These are phyloP conservation scores for Nycticryphes semicollaris DNA, from an alignment of 2,113 vertebrate species.

Conservation along the genomic window DNA sequence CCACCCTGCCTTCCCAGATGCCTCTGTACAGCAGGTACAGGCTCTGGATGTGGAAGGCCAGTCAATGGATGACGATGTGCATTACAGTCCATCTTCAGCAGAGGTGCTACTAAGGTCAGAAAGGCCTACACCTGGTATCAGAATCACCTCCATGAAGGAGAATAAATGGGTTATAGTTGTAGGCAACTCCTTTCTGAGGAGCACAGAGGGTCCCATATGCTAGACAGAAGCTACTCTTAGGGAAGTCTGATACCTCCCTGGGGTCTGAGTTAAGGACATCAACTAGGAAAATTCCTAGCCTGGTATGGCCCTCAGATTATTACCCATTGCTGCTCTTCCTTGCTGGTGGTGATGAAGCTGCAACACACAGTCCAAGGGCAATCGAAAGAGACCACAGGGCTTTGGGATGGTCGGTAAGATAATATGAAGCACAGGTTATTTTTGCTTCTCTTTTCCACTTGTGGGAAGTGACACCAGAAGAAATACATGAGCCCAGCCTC, in stretches of 20 bases:
- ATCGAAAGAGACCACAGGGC: background rate
- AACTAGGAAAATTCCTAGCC: background rate
- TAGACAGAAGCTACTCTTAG: background rate
- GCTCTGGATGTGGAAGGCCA: background rate
- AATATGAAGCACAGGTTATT: background rate
- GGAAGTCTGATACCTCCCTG: background rate
- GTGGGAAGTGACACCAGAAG: background rate
- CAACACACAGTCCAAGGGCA: background rate
- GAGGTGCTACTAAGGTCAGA: background rate
- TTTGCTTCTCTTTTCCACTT: background rate
- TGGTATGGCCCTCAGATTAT: background rate
- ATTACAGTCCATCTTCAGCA: background rate
- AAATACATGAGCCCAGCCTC: background rate
- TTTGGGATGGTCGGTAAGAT: background rate
- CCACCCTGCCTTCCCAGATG: background rate
- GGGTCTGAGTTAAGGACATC: background rate
- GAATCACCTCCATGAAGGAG: background rate
- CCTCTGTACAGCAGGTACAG: background rate
- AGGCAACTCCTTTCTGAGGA: background rate
- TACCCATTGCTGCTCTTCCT: background rate
- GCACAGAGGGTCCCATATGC: background rate
- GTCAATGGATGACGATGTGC: background rate
- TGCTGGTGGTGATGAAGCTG: background rate
- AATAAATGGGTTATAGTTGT: background rate
- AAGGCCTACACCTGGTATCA: background rate